phyloP scores from a whole-genome alignment of 2,888 invertebrate species.

The Busseola fusca region DNA sequence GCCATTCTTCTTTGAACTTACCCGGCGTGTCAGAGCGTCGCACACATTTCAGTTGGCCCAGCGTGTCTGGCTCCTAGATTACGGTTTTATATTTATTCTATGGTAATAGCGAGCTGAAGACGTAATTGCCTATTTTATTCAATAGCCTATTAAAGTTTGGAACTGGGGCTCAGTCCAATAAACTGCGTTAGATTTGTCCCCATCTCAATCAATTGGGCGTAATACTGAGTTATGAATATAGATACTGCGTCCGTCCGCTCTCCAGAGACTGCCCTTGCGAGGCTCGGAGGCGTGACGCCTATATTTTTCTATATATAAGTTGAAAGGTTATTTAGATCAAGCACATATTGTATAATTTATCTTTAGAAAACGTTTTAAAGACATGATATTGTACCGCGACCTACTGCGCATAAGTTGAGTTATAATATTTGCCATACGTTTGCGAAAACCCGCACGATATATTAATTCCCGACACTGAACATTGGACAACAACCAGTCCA shows the following conservation, averaged over 20 bases:
- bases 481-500: neutral
- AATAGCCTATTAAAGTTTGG: slow-evolving; percentile 34
- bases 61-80: neutral
- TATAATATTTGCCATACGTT: neutral
- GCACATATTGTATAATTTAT: neutral
- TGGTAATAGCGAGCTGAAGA: slow-evolving; percentile 15
- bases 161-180: slow-evolving; percentile 22
- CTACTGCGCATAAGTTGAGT: neutral
- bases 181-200: slow-evolving; percentile 22
- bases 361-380: neutral
- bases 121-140: slow-evolving; percentile 31
- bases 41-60: neutral
- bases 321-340: neutral
- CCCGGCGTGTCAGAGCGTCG: neutral
- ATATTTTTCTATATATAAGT: slow-evolving; percentile 5
- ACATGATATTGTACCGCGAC: neutral
- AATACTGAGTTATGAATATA: slow-evolving; percentile 14
- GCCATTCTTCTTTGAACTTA: too few relatives aligned
- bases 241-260: neutral
- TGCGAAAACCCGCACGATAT: neutral
- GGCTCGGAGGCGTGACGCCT: neutral
- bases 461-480: neutral
- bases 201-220: slow-evolving; percentile 29
- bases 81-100: slow-evolving; percentile 13
- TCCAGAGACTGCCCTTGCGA: slow-evolving; percentile 16